Evolutionary conservation across 1,140 invertebrate species (phyloP), one percentile per base, ranked within the genome.

Genomic region (Hylaeus volcanicus): DNA sequence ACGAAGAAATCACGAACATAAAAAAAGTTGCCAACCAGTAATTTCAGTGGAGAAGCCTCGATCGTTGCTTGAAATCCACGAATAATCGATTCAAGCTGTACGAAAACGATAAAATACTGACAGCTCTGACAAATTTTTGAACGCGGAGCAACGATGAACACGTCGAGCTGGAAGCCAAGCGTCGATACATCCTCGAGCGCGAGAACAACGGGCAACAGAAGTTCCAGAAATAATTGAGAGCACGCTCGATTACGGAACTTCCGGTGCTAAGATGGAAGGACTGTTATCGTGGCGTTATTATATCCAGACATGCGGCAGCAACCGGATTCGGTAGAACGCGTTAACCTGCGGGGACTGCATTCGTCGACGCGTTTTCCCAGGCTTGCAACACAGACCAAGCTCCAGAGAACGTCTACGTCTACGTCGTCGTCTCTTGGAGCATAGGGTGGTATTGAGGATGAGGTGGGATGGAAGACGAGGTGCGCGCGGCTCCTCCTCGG

Each of bases 401-500:
- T 71, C 56, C 60, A 60, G 77, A 78, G 74, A 75, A 81, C 64
- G 58, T 15, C 51, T 51, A 39, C 51, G 53, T 51, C 12, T 15
- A 26, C 15, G 73, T 65, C 72, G 81, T 78, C 65, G 72, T 81
- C 72, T 77, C 70, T 83, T 71, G 74, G 39, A 73, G 72, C 51
- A 64, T 61, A 82, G 74, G 61, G 74, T 86, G 84, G 81, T 79
- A 86, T 88, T 81, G 87, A 86, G 86, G 88, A 88, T 89, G 88
- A 88, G 88, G 85, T 83, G 85, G 90, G 88, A 88, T 89, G 88
- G 88, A 93, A 90, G 91, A 90, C 89, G 91, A 89, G 91, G 86
- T 92, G 91, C 91, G 90, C 91, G 91, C 91, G 90, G 88, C 91
- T 92, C 90, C 91, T 91, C 90, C 83, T 84, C 82, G 89, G 92